Evolutionary conservation across 2,113 vertebrate species (phyloP).

Genomic region (Drymodes brunneopygia): DNA sequence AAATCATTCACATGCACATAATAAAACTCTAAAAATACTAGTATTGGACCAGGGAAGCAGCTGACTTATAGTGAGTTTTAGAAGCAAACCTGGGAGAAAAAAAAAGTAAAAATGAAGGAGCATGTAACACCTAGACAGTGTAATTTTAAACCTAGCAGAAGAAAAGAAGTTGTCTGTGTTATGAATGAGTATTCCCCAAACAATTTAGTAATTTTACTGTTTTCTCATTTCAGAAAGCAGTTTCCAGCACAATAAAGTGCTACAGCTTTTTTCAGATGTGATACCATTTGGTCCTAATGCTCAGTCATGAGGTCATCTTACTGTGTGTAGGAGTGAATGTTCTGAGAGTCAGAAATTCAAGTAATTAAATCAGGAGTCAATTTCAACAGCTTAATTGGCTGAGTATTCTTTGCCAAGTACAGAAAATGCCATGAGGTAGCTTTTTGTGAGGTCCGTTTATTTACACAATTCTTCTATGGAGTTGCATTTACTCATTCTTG

Average conservation of each 20-base stretch:
- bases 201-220: not conserved
- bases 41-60: not conserved
- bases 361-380: not conserved
- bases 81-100: not conserved
- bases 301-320: not conserved
- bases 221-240: not conserved
- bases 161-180: not conserved
- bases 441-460: not conserved
- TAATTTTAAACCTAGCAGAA: not conserved
- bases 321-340: not conserved
- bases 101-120: not conserved
- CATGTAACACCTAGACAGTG: not conserved
- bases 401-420: not conserved
- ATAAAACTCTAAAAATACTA: not conserved
- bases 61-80: not conserved
- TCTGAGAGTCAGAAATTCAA: not conserved
- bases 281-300: not conserved
- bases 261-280: not conserved
- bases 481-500: not conserved
- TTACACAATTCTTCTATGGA: not conserved
- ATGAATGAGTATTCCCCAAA: not conserved
- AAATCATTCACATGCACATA: not conserved
- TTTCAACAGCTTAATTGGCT: not conserved
- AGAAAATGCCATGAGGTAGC: not conserved
- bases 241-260: not conserved